Evolutionary conservation across 2,888 invertebrate genomes (phyloP), one percentile per base, ranked within the genome.

Genomic region (Phorcus lineatus): DNA sequence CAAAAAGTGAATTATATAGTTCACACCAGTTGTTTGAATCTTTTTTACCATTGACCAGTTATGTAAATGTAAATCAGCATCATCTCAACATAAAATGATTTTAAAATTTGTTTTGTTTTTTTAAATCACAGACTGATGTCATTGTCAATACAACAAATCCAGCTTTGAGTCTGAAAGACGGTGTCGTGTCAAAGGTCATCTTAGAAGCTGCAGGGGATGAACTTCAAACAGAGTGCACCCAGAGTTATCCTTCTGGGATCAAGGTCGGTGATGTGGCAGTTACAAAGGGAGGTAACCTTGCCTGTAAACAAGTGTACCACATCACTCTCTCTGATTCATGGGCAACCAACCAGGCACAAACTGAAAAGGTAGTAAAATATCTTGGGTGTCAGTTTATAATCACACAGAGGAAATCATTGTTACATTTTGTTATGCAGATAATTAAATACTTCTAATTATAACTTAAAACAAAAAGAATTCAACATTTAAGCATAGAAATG

Each of bases 241-340:
- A 66, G 67, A 66, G 67, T 66, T 78, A 78, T 19, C 24, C 47
- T 47, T 62, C 66, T 4, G 40, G 31, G 47, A n/a, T 70, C 28
- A 57, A 66, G 22, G 40, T 13, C 28, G 28, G 66, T 40, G 67
- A 28, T 19, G 57, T 78, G 13, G 78, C 67, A 40, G 78, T 78
- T 7, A 78, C 78, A 40, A 47, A 36, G 31, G 78, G 66, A 47
- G 78, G 78, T 36, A 78, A 78, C 22, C 52, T 78, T 13, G 28
- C 24, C 24, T 78, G 78, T 28, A 66, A 57, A 19, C 24, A 67
- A 11, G 57, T 78, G 22, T 66, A 66, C n/a, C 78, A 78, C 47
- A 47, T 78, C 17, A 66, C 36, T 0, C 24, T 66, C 13, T 19
- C 47, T 0, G 40, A 36, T 55, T 0, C 17, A 11, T 28, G 55